Base-by-base conservation (phyloP, 2,888 invertebrate genomes). In the Polydesmus complanatus region DNA sequence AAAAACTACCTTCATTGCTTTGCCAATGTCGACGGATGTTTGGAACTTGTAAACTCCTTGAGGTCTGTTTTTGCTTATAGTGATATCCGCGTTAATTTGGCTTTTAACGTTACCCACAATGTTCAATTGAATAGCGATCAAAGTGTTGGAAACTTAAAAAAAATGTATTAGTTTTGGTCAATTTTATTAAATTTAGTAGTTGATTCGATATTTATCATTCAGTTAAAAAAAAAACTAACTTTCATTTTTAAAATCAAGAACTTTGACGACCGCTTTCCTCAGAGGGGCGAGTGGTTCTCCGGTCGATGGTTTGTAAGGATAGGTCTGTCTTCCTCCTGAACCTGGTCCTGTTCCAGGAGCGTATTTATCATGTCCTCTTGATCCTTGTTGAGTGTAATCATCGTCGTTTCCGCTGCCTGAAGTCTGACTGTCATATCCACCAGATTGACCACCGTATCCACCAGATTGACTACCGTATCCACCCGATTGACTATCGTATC, bases 11-110 rank as follows among this genome's bases (percentile, higher is more conserved):
- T n/a, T n/a, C n/a, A n/a, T n/a, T n/a, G n/a, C n/a, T n/a, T 57
- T 57, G 19, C 49, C n/a, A 21, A 57, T 47, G 21, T 57, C 57
- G 23, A 26, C 49, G 23, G 48, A 37, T 25, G 27, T 25, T 2
- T 48, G 25, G 3, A 57, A 5, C 48, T 25, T 26, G 23, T 57
- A 5, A 18, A 21, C 26, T 48, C 25, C 49, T 50, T 57, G 57
- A 5, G 47, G 25, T n/a, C 52, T 27, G 52, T 58, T 58, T 21
- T 11, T 58, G 1, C 19, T 19, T 21, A 58, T 23, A 19, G 58
- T 53, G 22, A 58, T 52, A 22, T 58, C 58, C 21, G 52, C n/a
- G 3, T 26, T 53, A n/a, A 58, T 58, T 53, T 58, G 52, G 2
- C 58, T 51, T n/a, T 58, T 58, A 5, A 23, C 37, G 26, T 25